Conservation (phyloP, 1,140 invertebrate species). For the Campoletis sonorensis region DNA sequence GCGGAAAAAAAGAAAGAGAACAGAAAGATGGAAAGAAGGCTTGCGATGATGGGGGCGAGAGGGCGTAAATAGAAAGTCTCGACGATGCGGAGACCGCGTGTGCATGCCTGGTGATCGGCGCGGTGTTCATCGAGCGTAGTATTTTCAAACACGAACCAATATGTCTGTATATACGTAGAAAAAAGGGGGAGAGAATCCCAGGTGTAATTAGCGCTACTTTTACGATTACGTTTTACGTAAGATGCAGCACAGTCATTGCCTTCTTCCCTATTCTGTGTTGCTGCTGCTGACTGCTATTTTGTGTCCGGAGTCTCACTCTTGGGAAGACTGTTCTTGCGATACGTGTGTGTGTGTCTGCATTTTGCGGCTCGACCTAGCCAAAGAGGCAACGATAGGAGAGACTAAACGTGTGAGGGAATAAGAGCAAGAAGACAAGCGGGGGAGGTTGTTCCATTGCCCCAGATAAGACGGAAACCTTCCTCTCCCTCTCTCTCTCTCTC, state of each 20-base stretch:
- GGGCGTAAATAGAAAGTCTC: constrained; percentile 32
- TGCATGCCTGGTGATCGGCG: neutral
- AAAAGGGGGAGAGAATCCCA: constrained; percentile 8
- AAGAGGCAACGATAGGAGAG: constrained; percentile 21
- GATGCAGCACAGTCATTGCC: constrained; percentile 34
- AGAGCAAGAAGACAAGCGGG: constrained; percentile 28
- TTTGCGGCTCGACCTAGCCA: constrained; percentile 34
- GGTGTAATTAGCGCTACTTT: constrained; percentile 39
- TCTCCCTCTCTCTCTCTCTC: constrained; percentile 21
- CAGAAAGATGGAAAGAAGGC: neutral
- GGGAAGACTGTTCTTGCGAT: neutral
- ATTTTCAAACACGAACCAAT: neutral
- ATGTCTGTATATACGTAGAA: constrained; percentile 15
- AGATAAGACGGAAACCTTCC: constrained; percentile 54
- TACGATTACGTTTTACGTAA: constrained; percentile 50
- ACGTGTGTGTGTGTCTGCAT: constrained; percentile 1
- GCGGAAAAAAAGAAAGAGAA: neutral
- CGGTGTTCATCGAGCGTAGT: constrained; percentile 3
- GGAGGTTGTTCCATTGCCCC: constrained; percentile 61
- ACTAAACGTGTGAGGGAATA: constrained; percentile 1
- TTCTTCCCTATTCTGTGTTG: constrained; percentile 27
- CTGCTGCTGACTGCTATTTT: neutral
- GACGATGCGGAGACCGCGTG: neutral
- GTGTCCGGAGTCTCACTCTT: constrained; percentile 9
- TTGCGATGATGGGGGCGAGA: too few relatives aligned